Conservation (phyloP, 1,140 invertebrate species). For the Neotoxoptera formosana region DNA sequence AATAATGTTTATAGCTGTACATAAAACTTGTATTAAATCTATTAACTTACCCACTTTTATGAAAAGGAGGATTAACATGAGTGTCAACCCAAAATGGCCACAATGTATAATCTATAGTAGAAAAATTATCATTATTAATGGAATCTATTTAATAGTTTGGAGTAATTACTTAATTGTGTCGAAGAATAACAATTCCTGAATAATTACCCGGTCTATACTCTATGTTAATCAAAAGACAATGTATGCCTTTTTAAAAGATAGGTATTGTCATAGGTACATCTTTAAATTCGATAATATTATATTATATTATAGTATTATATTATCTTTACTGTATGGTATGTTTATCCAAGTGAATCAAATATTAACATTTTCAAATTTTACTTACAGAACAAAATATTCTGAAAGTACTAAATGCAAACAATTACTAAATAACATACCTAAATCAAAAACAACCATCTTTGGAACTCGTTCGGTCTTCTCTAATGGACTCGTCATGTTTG, state of each 20-base stretch:
- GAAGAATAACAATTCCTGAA: background rate
- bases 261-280: background rate
- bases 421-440: slow-evolving; percentile 58
- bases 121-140: slow-evolving; percentile 32
- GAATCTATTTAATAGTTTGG: background rate
- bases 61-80: slow-evolving; percentile 74
- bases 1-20: background rate
- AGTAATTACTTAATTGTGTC: background rate
- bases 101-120: slow-evolving; percentile 75
- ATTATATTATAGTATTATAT: too few relatives aligned
- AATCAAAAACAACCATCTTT: slow-evolving; percentile 61
- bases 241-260: background rate
- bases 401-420: background rate
- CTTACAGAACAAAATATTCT: background rate
- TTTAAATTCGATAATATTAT: too few relatives aligned
- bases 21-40: background rate
- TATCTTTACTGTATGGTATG: background rate
- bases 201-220: background rate
- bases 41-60: slow-evolving; percentile 63
- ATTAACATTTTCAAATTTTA: background rate
- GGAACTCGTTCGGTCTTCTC: slow-evolving; percentile 27
- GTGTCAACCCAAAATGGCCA: slow-evolving; percentile 83
- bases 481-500: background rate
- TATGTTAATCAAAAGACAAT: background rate
- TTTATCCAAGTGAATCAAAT: background rate